Evolutionary conservation across 2,888 invertebrate species (phyloP), one percentile per base, ranked within the genome.

Genomic region (Philhelius pedissequus): DNA sequence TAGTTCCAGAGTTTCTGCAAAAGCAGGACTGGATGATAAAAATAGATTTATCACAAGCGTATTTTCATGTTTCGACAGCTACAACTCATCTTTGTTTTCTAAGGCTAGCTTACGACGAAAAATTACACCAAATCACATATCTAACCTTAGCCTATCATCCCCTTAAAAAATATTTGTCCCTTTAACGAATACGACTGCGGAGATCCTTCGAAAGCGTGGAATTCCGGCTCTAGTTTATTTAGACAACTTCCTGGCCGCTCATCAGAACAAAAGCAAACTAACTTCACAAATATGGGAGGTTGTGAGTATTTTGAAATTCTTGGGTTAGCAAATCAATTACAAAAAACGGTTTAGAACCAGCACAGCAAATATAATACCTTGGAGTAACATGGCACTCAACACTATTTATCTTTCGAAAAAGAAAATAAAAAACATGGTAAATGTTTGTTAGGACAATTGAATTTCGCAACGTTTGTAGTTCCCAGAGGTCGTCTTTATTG

Each of bases 171-270:
- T 22, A 15, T 69, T 76, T 18, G 62, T 54, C 9, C 32, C 60
- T 13, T 13, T 77, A 30, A 62, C 77, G 54, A 62, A 54, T 64
- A 64, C 70, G 78, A 78, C 66, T 38, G 70, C 62, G 48, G 45
- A 64, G n/a, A n/a, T n/a, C n/a, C n/a, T n/a, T n/a, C n/a, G n/a
- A n/a, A n/a, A n/a, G n/a, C n/a, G 18, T 35, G 64, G 56, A 13
- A 64, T 40, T n/a, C 30, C 40, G 7, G 22, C 32, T 2, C 20
- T 71, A 11, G 62, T 71, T 5, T 64, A 77, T 54, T 3, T 70
- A 22, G 45, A 70, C 60, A 62, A 77, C n/a, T 70, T 70, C 15
- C 9, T 70, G 9, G 9, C 62, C n/a, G 69, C 54, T 27, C 32
- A 56, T 30, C 77, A 70, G 30, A 48, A 64, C 70, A 32, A 48